A percentile compares a stretch with the other conserved stretches of the same genome.
Conservation (phyloP, 2,888 invertebrate species). For the Tetanocera ferruginea region DNA sequence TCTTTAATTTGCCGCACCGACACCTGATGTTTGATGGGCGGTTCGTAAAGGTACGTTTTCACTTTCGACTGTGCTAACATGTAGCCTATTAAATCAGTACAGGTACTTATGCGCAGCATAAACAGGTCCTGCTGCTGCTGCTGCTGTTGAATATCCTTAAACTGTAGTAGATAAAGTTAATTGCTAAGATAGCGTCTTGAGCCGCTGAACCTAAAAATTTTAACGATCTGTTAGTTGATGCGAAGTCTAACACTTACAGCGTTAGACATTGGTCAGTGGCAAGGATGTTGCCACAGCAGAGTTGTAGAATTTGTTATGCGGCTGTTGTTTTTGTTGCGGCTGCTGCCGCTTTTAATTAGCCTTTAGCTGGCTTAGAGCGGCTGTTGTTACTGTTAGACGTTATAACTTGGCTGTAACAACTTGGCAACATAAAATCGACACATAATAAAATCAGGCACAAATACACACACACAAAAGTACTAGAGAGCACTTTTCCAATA, state of each 20-base stretch:
- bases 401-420: background rate
- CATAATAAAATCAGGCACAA: constrained; percentile 29
- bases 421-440: constrained; percentile 33
- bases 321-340: constrained; percentile 30
- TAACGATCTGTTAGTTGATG: constrained; percentile 65
- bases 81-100: constrained; percentile 60
- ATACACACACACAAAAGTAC: background rate
- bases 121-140: background rate
- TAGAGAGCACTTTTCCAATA: background rate
- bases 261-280: constrained; percentile 5
- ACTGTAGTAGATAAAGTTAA: constrained; percentile 26
- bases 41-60: constrained; percentile 59
- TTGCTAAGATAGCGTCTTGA: background rate
- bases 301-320: constrained; percentile 36
- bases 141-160: constrained; percentile 3
- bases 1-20: constrained; percentile 44
- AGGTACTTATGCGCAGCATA: constrained; percentile 53
- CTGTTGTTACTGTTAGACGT: constrained; percentile 1
- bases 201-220: constrained; percentile 35
- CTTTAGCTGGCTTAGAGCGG: constrained; percentile 19
- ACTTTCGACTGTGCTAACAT: constrained; percentile 57
- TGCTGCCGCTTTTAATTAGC: background rate
- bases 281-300: background rate
- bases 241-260: constrained; percentile 56
- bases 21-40: constrained; percentile 29